Evolutionary conservation across 2,797 vertebrate species (phyloP).

Genomic region (Muraenolepis orangiensis): DNA sequence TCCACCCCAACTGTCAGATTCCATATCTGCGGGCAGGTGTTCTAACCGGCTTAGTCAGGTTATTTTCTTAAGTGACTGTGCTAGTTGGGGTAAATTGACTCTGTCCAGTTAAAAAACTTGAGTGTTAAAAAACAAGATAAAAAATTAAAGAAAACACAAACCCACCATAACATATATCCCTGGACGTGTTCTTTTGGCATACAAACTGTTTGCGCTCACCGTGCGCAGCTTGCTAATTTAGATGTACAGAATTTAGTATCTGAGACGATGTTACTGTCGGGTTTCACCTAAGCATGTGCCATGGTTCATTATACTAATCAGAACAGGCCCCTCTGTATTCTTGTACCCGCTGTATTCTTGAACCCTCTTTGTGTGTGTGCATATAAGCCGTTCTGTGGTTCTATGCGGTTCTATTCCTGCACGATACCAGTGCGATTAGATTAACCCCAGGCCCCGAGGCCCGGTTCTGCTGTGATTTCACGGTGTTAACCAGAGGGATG

Average conservation of each 20-base stretch:
- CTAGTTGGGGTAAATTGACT: slow-evolving; percentile 31
- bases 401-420: neutral
- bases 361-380: too few relatives aligned
- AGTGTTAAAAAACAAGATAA: slow-evolving; percentile 17
- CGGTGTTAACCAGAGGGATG: slow-evolving; percentile 4
- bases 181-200: neutral
- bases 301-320: too few relatives aligned
- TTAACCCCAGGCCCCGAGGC: neutral
- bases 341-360: too few relatives aligned
- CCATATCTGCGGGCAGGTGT: slow-evolving; percentile 35
- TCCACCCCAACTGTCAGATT: slow-evolving; percentile 39
- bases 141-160: too few relatives aligned
- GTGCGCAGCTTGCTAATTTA: slow-evolving; percentile 21
- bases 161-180: neutral
- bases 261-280: slow-evolving; percentile 23
- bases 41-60: slow-evolving; percentile 48
- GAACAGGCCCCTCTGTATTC: too few relatives aligned
- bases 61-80: slow-evolving; percentile 37
- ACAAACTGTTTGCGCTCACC: neutral
- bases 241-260: slow-evolving; percentile 22
- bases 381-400: neutral
- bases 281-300: slow-evolving; percentile 12
- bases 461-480: slow-evolving; percentile 3
- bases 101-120: too few relatives aligned
- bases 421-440: neutral